Conservation (phyloP, 2,888 invertebrate genomes). For the Andrena dorsata region DNA sequence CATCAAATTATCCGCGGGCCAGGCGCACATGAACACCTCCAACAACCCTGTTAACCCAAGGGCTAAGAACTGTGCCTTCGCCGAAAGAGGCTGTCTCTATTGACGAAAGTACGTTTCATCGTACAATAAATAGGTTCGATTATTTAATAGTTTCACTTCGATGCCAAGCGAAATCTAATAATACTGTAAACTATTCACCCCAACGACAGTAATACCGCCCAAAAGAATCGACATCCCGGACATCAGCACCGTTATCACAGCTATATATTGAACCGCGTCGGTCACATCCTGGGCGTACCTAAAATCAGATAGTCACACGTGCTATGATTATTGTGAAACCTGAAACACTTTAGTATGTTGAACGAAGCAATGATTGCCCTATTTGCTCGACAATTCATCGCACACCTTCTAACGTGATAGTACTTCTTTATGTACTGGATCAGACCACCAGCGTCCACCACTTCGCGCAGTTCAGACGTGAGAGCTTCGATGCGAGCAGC, state of each 20-base stretch:
- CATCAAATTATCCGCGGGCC: constrained; percentile 75
- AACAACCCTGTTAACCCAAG: constrained; percentile 59
- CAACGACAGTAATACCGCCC: constrained; percentile 38
- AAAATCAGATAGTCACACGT: not conserved
- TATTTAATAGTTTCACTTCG: too few species aligned
- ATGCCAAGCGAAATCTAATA: too few species aligned
- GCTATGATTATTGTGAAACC: not conserved
- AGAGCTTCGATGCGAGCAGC: constrained; percentile 75
- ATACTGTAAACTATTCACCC: constrained; percentile 42
- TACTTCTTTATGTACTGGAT: constrained; percentile 70
- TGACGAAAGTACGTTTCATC: not conserved
- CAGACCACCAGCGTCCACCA: constrained; percentile 47
- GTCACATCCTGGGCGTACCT: constrained; percentile 47
- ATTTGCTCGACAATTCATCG: too few species aligned
- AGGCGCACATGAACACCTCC: constrained; percentile 72
- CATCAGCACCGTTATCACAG: constrained; percentile 24
- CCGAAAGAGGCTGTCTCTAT: constrained; percentile 61
- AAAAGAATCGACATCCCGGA: constrained; percentile 20
- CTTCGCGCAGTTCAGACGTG: constrained; percentile 49
- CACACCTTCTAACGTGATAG: constrained; percentile 69
- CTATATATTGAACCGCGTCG: constrained; percentile 10
- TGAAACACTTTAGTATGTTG: too few species aligned
- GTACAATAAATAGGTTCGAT: too few species aligned
- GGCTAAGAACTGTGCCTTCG: constrained; percentile 66
- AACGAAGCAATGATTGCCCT: too few species aligned